These are phyloP conservation scores for Pandemis cinnamomeana DNA, from an alignment of 2,888 invertebrate species.

Conservation along the genomic window DNA sequence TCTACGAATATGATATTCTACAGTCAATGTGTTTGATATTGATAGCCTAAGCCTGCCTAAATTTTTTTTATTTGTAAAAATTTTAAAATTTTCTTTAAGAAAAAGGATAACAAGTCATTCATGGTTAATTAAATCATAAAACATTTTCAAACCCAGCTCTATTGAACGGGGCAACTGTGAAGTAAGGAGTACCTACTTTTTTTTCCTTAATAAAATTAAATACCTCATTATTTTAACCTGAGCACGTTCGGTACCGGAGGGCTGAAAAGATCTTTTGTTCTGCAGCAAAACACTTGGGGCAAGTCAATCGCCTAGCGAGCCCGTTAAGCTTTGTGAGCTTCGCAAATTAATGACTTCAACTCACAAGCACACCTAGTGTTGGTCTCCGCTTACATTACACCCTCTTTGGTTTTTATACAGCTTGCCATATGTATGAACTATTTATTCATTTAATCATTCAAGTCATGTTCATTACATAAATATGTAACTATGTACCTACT, in stretches of 20 bases:
- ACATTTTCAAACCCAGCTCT: conserved; percentile 26
- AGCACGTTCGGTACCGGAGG: conserved; percentile 65
- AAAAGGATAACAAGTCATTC: conserved; percentile 17
- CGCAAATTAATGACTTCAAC: conserved; percentile 75
- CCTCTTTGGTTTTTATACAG: conserved; percentile 52
- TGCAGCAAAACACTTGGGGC: conserved; percentile 74
- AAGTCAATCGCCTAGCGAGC: conserved; percentile 73
- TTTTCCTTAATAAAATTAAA: conserved; percentile 72
- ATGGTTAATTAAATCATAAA: conserved; percentile 35
- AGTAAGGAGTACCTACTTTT: conserved; percentile 48
- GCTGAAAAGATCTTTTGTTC: conserved; percentile 79
- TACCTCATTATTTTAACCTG: conserved; percentile 76
- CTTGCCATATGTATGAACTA: conserved; percentile 12
- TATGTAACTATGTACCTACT: not conserved
- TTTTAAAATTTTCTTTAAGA: not conserved
- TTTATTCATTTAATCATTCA: too few species aligned
- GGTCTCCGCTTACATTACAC: conserved; percentile 62
- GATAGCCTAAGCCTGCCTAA: too few species aligned
- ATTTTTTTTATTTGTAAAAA: not conserved
- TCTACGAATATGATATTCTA: too few species aligned
- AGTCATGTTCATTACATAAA: too few species aligned
- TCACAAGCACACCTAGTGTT: conserved; percentile 56
- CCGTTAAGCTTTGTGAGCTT: conserved; percentile 69
- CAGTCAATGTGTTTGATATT: too few species aligned
- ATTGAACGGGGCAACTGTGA: conserved; percentile 49